Evolutionary conservation across 1,140 invertebrate genomes (phyloP), one percentile per base, ranked within the genome.

Genomic region (Anagrus nilaparvatae): DNA sequence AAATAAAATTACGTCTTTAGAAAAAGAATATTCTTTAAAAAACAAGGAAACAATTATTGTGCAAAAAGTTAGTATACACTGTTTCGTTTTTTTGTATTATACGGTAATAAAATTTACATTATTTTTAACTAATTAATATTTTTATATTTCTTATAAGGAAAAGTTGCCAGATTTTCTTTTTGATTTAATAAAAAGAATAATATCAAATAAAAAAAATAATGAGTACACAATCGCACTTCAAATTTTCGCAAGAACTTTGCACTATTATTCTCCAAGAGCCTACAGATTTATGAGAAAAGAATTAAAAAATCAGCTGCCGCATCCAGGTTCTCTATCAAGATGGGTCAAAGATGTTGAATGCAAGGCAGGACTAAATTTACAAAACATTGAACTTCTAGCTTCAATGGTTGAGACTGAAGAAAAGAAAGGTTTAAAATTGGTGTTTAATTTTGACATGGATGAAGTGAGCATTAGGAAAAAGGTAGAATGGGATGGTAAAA

Each of bases 391-490:
- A n/a, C n/a, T n/a, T n/a, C n/a, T n/a, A n/a, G n/a, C n/a, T 9
- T 60, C 57, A 47, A 52, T 52, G 10, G 27, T 43, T 21, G 39
- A 51, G 44, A 12, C 18, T 28, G 52, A 50, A 27, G 12, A 18
- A 14, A 16, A 37, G 23, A 18, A 27, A 17, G 40, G 31, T 13
- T 24, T 39, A 34, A 29, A 42, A 29, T 45, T 48, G 44, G 28
- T 53, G 27, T 33, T 32, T 57, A n/a, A 55, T 24, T 43, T 64
- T 16, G 36, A 54, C 8, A 32, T 49, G 33, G 57, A 61, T 44
- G 53, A 62, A 44, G 61, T 65, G 53, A 32, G 49, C 3, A 51
- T 63, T 24, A 25, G 52, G 23, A 31, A 52, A 36, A 48, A 53
- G 29, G 49, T 51, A 12, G 39, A 60, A 34, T 57, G 34, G 37